phyloP scores from a whole-genome alignment of 2,888 invertebrate genomes.

The Nomada ferruginata region DNA sequence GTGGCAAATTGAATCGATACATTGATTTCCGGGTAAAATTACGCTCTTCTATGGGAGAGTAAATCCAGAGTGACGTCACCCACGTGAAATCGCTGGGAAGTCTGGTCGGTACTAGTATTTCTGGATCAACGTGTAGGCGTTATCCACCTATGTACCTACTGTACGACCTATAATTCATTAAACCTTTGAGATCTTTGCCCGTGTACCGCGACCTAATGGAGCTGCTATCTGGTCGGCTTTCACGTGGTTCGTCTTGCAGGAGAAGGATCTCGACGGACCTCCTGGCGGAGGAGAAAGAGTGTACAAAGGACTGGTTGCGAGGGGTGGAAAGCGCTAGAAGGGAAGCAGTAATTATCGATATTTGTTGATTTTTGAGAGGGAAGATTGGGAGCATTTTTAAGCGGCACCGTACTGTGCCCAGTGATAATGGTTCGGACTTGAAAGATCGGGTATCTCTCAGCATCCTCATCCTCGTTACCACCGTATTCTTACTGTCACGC shows the following conservation, averaged over 20 bases:
- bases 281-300: background rate
- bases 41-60: constrained; percentile 35
- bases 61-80: constrained; percentile 53
- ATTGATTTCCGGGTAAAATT: constrained; percentile 26
- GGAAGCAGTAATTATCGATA: constrained; percentile 66
- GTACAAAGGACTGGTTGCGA: background rate
- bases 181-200: constrained; percentile 56
- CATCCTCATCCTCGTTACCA: too few species aligned
- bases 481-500: too few species aligned
- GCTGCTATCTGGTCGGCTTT: constrained; percentile 56
- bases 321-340: background rate
- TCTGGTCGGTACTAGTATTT: constrained; percentile 45
- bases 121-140: constrained; percentile 51
- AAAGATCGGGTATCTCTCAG: too few species aligned
- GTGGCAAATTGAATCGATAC: constrained; percentile 57
- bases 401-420: background rate
- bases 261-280: constrained; percentile 20
- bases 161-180: constrained; percentile 70
- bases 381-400: background rate
- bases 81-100: constrained; percentile 40
- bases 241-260: constrained; percentile 27
- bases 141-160: constrained; percentile 61
- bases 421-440: background rate
- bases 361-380: constrained; percentile 15
- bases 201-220: constrained; percentile 56